Evolutionary conservation across 2,888 invertebrate genomes (phyloP).

Genomic region (Lithophane socia): DNA sequence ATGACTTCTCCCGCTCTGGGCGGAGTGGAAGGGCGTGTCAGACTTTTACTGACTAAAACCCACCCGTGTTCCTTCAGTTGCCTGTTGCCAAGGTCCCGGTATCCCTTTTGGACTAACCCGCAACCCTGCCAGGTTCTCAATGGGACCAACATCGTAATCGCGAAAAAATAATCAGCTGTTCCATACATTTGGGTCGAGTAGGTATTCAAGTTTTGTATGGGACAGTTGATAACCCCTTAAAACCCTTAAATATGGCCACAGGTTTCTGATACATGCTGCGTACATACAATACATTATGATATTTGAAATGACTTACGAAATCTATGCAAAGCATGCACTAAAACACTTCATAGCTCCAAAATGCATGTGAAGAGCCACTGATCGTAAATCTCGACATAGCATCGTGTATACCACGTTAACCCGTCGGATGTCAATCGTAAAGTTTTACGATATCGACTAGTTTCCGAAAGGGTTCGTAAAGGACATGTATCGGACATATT

Average conservation of each 20-base stretch:
- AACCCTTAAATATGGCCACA: too few species aligned
- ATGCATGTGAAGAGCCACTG: constrained; percentile 62
- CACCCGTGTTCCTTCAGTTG: too few species aligned
- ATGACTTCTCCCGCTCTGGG: too few species aligned
- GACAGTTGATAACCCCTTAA: neutral
- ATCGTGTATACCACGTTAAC: constrained; percentile 78
- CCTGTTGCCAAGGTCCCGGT: too few species aligned
- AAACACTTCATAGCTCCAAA: constrained; percentile 63
- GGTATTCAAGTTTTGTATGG: neutral
- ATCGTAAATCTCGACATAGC: constrained; percentile 71
- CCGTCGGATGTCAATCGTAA: constrained; percentile 87
- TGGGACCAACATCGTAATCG: too few species aligned
- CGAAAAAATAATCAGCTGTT: too few species aligned
- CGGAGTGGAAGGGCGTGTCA: too few species aligned
- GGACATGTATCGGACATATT: constrained; percentile 56
- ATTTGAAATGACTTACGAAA: constrained; percentile 41
- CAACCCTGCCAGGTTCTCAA: too few species aligned
- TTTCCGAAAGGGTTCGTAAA: constrained; percentile 85
- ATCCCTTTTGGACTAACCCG: too few species aligned
- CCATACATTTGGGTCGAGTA: too few species aligned
- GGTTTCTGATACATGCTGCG: too few species aligned
- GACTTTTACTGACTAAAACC: too few species aligned
- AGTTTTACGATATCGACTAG: constrained; percentile 88
- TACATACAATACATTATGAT: neutral
- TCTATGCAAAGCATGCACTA: constrained; percentile 48